Base-by-base conservation (phyloP, 2,888 invertebrate genomes). In the Dicycla oo region DNA sequence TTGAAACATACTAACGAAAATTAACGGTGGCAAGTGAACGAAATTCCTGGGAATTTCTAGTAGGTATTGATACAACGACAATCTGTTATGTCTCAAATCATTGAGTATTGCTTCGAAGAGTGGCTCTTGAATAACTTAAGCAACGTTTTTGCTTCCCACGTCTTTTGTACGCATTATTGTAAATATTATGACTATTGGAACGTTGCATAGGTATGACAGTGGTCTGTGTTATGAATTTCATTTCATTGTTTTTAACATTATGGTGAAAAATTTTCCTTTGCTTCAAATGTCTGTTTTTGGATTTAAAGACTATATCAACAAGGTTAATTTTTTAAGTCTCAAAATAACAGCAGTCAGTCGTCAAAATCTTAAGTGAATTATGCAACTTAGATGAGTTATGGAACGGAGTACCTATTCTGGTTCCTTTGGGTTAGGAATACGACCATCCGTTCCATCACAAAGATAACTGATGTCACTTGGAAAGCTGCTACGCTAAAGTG, bases 131-230 rank as follows among this genome's bases (percentile, higher is more conserved):
- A 83, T 75, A 66, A 56, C 72, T 77, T 81, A 70, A 77, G 74
- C 73, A 82, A 75, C 80, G 82, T 87, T 82, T 80, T 87, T 61
- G 65, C 87, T 88, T 86, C 88, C 89, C 88, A 89, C 89, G 85
- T 82, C 78, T 78, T 69, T 70, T 68, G 68, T 73, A 77, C 61
- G 74, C 73, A 74, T 80, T 81, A 88, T 82, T 85, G 85, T 88
- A 87, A 89, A 89, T 86, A 87, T 86, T 89, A 81, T 86, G 77
- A 83, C 73, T 72, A 34, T 58, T 71, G 53, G 43, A 38, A 45
- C 40, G 38, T 64, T 76, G 53, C 56, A 68, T 53, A 60, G 11
- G 45, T 67, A 62, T 71, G 51, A 54, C n/a, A 60, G 61, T 68
- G 56, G 64, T 57, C 53, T 67, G 56, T 75, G 56, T 75, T 69